Percentiles rank a stretch among this genome's conserved stretches.
phyloP scores from a whole-genome alignment of 2,888 invertebrate genomes.

The Aphrophora alni region DNA sequence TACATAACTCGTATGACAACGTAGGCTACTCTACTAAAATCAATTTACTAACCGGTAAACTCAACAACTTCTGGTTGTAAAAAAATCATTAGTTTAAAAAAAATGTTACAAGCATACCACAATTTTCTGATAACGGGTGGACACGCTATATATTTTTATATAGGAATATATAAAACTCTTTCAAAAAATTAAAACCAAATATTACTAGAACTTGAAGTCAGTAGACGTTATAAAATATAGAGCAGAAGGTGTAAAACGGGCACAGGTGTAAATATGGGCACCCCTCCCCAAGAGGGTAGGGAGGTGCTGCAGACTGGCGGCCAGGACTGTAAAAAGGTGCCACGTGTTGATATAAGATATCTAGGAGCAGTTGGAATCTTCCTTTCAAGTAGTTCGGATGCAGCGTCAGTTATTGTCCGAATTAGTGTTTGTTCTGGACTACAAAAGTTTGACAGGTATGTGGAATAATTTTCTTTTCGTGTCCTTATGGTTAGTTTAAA shows the following conservation, averaged over 20 bases:
- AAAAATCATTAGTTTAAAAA: too few species aligned
- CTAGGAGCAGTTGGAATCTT: neutral
- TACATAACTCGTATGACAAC: too few species aligned
- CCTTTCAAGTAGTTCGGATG: neutral
- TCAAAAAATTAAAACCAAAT: too few species aligned
- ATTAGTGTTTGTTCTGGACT: neutral
- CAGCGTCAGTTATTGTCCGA: neutral
- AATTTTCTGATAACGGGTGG: too few species aligned
- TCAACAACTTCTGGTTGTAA: too few species aligned
- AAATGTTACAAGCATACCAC: too few species aligned
- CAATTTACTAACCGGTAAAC: too few species aligned
- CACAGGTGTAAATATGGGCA: neutral
- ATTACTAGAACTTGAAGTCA: too few species aligned
- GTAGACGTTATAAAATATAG: too few species aligned
- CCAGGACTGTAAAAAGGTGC: neutral
- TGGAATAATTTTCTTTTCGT: neutral
- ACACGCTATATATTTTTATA: too few species aligned
- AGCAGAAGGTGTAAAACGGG: neutral
- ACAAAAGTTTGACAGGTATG: neutral
- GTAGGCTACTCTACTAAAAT: too few species aligned
- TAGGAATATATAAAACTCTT: too few species aligned
- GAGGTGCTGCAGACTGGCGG: neutral
- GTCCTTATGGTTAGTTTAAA: neutral
- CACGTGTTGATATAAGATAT: neutral
- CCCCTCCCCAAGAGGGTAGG: neutral